Evolutionary conservation across 2,113 vertebrate species (phyloP), one percentile per base, ranked within the genome.

Genomic region (Ibidorhyncha struthersii): DNA sequence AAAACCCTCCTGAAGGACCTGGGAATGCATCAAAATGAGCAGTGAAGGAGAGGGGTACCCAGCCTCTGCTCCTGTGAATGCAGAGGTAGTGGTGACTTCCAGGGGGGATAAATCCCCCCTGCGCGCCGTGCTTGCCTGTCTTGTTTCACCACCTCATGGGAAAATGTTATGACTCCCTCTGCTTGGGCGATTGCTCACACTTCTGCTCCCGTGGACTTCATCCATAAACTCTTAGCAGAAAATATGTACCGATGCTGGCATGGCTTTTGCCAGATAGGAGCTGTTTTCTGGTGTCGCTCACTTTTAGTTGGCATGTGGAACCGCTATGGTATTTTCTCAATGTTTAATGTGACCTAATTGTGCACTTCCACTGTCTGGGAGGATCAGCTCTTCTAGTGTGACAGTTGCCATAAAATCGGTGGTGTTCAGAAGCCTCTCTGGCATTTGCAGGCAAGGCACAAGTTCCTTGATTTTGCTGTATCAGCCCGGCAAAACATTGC

Each of bases 331-430:
- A 50, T 96, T 95, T 94, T 73, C 82, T 86, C 58, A 49, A 14
- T 80, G 59, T 94, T 95, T 93, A 90, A 80, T 50, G 95, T 86
- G 90, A 93, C 88, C 85, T 94, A 83, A 94, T 88, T 96, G 82
- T 94, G 79, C 89, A 81, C 45, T 96, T 94, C 79, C 50, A 41
- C 88, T 93, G 53, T 86, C 90, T 70, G 71, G 50, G 67, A 92
- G 63, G 29, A 93, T 94, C 72, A 94, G 53, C 66, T 88, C 20
- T 82, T 83, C 22, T 62, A 34, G 59, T 80, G 40, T 94, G 95
- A 94, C 59, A 77, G 63, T 85, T 80, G 63, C 76, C 2, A 2
- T 88, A 34, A 55, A 95, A 63, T 40, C 8, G 14, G 71, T 62
- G 74, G 62, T 0, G 0, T 82, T 85, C 43, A 30, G 73, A 38